Evolutionary conservation across 2,888 invertebrate species (phyloP).

Genomic region (Leptopilina syphax): DNA sequence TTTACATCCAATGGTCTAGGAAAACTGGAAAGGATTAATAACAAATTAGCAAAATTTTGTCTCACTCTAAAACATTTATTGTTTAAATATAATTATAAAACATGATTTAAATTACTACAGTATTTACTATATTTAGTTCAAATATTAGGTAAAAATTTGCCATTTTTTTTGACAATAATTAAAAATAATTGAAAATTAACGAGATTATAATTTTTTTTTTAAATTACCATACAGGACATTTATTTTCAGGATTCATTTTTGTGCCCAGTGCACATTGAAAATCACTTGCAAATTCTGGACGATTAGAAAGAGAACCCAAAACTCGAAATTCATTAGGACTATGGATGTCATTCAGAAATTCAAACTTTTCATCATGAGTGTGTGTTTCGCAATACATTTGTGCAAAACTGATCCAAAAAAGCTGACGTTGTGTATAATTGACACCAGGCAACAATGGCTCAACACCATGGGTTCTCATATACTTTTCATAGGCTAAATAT

Average conservation of each 20-base stretch:
- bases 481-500: constrained; percentile 88
- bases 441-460: constrained; percentile 85
- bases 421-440: constrained; percentile 82
- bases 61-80: no score
- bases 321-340: constrained; percentile 83
- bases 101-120: no score
- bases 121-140: no score
- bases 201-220: no score
- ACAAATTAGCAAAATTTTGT: no score
- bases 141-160: no score
- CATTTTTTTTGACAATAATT: no score
- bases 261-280: not conserved
- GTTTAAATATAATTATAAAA: no score
- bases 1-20: no score
- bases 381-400: constrained; percentile 81
- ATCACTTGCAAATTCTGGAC: not conserved
- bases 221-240: not conserved
- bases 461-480: constrained; percentile 82
- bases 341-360: constrained; percentile 78
- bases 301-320: constrained; percentile 71
- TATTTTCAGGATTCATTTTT: not conserved
- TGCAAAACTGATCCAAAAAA: constrained; percentile 74
- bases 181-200: no score
- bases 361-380: no score
- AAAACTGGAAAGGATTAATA: no score